Evolutionary conservation across 2,888 invertebrate genomes (phyloP).

Genomic region (Dendrolimus pini): DNA sequence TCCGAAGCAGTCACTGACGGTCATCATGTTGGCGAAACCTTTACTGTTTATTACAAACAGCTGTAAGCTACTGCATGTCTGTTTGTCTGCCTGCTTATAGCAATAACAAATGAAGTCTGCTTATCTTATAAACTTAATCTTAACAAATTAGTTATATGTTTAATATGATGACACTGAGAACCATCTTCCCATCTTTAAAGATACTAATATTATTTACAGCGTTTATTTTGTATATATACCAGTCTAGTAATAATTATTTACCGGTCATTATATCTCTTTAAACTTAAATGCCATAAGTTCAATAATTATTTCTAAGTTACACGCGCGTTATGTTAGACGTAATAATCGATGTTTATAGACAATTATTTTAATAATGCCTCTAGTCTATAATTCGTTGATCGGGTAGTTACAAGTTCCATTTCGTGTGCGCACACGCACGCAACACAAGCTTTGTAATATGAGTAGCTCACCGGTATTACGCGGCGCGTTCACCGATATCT

Average conservation of each 20-base stretch:
- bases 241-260: not conserved
- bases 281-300: not conserved
- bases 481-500: conserved; percentile 38
- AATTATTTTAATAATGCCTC: conserved; percentile 43
- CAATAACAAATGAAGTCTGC: too few species aligned
- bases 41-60: too few species aligned
- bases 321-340: conserved; percentile 18
- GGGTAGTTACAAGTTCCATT: conserved; percentile 19
- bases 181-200: too few species aligned
- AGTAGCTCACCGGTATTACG: conserved; percentile 55
- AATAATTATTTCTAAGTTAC: not conserved
- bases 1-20: too few species aligned
- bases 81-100: too few species aligned
- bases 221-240: too few species aligned
- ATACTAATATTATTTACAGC: too few species aligned
- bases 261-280: not conserved
- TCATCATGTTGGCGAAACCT: too few species aligned
- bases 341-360: conserved; percentile 32
- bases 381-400: conserved; percentile 42
- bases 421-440: conserved; percentile 15
- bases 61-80: too few species aligned
- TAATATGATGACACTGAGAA: too few species aligned
- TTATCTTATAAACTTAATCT: too few species aligned
- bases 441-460: conserved; percentile 33
- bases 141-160: too few species aligned